These are phyloP conservation scores for Chloroceryle aenea DNA, from an alignment of 2,113 vertebrate species.

Conservation along the genomic window DNA sequence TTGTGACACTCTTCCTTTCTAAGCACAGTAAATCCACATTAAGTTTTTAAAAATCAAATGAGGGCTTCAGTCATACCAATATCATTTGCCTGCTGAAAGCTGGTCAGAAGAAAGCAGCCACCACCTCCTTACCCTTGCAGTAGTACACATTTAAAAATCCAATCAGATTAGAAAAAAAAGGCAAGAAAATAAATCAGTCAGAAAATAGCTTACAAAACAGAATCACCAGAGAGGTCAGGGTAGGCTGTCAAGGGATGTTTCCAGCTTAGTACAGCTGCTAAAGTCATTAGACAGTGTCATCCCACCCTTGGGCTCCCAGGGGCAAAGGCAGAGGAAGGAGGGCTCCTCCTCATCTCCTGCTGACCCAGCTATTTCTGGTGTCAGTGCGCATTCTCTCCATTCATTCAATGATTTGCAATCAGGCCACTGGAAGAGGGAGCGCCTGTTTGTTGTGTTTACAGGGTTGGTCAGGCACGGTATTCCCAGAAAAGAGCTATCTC, in stretches of 20 bases:
- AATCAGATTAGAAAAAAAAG: neutral
- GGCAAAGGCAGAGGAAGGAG: conserved; percentile 2
- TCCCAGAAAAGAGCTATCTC: conserved; percentile 29
- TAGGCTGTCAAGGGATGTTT: conserved; percentile 6
- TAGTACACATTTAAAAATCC: neutral
- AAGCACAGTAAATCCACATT: neutral
- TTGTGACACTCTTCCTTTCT: neutral
- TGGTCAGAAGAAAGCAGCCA: neutral
- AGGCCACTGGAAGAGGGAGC: conserved; percentile 28
- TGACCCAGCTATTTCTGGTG: neutral
- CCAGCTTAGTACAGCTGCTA: conserved; percentile 32
- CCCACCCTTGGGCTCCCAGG: conserved; percentile 22
- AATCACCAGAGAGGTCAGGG: neutral
- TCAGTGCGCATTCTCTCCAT: neutral
- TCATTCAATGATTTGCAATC: conserved; percentile 27
- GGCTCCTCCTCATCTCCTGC: conserved; percentile 38
- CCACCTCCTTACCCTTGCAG: neutral
- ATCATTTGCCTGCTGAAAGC: neutral
- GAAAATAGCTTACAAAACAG: conserved; percentile 10
- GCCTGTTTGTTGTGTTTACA: neutral
- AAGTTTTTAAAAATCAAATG: neutral
- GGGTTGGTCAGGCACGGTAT: neutral
- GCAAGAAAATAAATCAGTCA: neutral
- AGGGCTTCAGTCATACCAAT: neutral
- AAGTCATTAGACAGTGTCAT: conserved; percentile 32